Conservation (phyloP, 2,113 vertebrate species). For the Rhinolophus ferrumequinum region DNA sequence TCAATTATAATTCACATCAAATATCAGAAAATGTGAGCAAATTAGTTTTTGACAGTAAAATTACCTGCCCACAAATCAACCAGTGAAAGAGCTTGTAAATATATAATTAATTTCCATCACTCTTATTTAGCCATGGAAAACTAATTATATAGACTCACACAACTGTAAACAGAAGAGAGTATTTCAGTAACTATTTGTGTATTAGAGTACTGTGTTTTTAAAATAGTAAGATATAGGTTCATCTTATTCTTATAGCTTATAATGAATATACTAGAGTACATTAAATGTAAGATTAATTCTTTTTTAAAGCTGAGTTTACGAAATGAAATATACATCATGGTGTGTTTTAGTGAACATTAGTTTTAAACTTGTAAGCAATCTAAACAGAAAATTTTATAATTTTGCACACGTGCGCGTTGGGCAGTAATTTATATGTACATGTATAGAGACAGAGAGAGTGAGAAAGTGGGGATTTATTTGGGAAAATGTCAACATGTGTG, state of each 20-base stretch:
- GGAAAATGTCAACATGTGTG: neutral
- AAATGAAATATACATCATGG: neutral
- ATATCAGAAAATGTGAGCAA: conserved; percentile 39
- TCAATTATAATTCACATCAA: conserved; percentile 58
- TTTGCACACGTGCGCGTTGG: neutral
- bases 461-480: neutral
- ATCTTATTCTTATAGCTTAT: neutral
- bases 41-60: conserved; percentile 68
- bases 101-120: conserved; percentile 19
- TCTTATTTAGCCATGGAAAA: conserved; percentile 23
- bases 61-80: conserved; percentile 58
- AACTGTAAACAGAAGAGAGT: neutral
- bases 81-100: conserved; percentile 42
- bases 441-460: neutral
- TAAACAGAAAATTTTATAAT: neutral
- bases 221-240: conserved; percentile 12
- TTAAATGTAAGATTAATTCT: neutral
- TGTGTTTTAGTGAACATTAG: neutral
- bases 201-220: neutral
- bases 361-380: neutral
- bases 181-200: neutral
- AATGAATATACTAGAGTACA: neutral
- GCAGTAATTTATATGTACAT: neutral
- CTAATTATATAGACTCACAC: neutral
- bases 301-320: conserved; percentile 1